phyloP scores from a whole-genome alignment of 2,113 vertebrate genomes.

The Gyps fulvus region DNA sequence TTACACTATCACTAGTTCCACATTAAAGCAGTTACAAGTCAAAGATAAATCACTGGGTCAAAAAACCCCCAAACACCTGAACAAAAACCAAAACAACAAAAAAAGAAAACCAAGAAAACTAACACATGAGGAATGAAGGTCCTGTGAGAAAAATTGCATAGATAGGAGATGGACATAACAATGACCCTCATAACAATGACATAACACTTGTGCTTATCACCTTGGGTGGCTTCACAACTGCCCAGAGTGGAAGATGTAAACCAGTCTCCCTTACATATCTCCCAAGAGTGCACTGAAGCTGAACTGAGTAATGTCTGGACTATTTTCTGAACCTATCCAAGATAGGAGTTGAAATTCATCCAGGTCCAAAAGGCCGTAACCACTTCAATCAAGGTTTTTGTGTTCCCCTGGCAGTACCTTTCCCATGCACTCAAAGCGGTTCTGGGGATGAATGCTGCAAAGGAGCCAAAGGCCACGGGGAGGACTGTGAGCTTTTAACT shows the following conservation, averaged over 20 bases:
- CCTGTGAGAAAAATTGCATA: background rate
- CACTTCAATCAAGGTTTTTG: background rate
- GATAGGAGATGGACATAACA: background rate
- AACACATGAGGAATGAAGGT: background rate
- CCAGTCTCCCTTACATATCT: background rate
- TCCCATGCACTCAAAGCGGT: background rate
- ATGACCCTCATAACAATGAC: background rate
- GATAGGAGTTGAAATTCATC: constrained; percentile 2
- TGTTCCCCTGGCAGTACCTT: background rate
- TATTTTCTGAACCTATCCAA: constrained; percentile 16
- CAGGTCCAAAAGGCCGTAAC: background rate
- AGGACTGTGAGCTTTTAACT: background rate
- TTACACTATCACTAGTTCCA: background rate
- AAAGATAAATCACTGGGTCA: background rate
- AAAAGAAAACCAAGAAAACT: background rate
- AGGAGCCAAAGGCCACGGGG: background rate
- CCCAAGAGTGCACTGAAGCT: background rate
- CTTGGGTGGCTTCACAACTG: background rate
- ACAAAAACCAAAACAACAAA: background rate
- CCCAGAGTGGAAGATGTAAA: background rate
- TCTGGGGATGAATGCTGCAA: background rate
- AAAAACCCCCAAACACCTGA: background rate
- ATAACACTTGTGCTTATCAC: background rate
- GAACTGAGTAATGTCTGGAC: background rate
- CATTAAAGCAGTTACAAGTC: background rate